phyloP scores from a whole-genome alignment of 2,797 vertebrate genomes.

The Anomalospiza imberbis region DNA sequence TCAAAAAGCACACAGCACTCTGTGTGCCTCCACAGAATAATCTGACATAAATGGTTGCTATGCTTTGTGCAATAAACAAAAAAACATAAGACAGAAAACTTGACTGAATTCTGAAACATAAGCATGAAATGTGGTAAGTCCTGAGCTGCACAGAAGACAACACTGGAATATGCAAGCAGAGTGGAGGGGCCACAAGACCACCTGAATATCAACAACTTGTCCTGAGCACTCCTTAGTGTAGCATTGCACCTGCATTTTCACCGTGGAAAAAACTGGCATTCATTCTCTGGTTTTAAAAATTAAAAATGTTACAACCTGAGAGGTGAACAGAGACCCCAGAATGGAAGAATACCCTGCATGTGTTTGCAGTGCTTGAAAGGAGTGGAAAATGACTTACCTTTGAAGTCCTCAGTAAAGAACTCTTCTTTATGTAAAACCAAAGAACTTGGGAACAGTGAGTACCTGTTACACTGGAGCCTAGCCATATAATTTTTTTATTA shows the following conservation, averaged over 20 bases:
- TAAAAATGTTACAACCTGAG: background rate
- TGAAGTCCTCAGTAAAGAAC: background rate
- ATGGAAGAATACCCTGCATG: background rate
- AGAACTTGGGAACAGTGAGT: background rate
- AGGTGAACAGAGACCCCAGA: background rate
- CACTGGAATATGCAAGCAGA: background rate
- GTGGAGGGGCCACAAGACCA: background rate
- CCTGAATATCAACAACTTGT: background rate
- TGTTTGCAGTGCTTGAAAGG: background rate
- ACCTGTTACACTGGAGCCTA: background rate
- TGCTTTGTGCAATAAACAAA: background rate
- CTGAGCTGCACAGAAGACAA: background rate
- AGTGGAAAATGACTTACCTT: background rate
- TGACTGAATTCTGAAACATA: background rate
- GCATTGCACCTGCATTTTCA: background rate
- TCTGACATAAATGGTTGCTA: background rate
- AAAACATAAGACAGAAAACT: background rate
- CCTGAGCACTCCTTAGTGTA: background rate
- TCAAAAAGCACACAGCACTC: background rate
- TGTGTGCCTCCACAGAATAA: background rate
- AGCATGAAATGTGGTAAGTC: background rate
- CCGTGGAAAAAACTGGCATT: background rate
- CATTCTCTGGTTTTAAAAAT: background rate
- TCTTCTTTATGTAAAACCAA: background rate
- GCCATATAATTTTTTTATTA: background rate